Evolutionary conservation across 1,140 invertebrate genomes (phyloP), one percentile per base, ranked within the genome.

Genomic region (Lepidurus couesii): DNA sequence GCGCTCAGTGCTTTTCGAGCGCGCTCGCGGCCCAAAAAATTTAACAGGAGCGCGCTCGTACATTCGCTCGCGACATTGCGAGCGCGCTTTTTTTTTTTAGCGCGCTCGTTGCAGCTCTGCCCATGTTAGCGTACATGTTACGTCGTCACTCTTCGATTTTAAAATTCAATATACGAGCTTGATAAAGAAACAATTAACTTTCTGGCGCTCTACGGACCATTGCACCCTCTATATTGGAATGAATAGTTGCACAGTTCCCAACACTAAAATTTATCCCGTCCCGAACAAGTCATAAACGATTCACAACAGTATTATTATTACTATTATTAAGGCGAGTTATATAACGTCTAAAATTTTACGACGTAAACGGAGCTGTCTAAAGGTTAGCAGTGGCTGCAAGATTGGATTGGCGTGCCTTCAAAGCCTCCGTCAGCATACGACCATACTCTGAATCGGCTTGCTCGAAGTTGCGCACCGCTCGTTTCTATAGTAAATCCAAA

Each of bases 401-500:
- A 21, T 65, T 65, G 21, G 53, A 65, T 16, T 65, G 53, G 7
- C 53, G 53, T 21, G 13, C 53, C 42, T 77, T 44, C 43, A 77
- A 44, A 47, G 75, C 43, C 42, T 81, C 82, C 9, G 79, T 74
- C 75, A 83, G 79, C 75, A 81, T 75, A 11, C 80, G 75, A 42
- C 82, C 82, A 74, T 81, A 82, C 73, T 83, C 82, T 1, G 81
- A 78, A 81, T 83, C 78, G n/a, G 82, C 82, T 77, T 83, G 79
- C 5, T 87, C 85, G 81, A 95, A 94, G 81, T 93, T 91, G 82
- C 90, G 91, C n/a, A 94, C 87, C 0, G 91, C 91, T 74, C 93
- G 88, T 80, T 94, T 91, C 78, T 79, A 75, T 11, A 43, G 13
- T 24, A 26, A 44, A 47, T 44, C 1, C 8, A 42, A 76, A 24